These are phyloP conservation scores for Tachyglossus aculeatus DNA, from an alignment of 2,797 vertebrate species.

Conservation along the genomic window DNA sequence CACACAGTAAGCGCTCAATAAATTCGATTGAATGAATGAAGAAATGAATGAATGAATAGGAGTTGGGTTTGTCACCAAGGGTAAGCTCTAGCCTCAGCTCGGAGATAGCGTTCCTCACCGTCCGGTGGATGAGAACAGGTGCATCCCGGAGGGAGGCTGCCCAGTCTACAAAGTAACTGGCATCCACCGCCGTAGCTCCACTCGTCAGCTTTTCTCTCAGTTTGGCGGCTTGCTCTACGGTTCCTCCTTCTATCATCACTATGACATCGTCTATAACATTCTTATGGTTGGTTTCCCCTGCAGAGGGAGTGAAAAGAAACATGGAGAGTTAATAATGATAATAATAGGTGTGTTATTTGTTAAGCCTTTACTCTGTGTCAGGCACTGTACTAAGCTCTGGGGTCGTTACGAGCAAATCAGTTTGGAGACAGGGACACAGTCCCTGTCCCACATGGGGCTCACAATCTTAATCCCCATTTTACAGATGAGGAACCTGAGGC, in stretches of 20 bases:
- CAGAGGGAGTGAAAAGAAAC: conserved; percentile 8
- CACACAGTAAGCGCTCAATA: too few relatives aligned
- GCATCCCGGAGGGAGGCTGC: conserved; percentile 74
- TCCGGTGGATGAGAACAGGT: conserved; percentile 80
- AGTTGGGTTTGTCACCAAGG: too few relatives aligned
- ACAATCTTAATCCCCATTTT: too few relatives aligned
- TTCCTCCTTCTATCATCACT: conserved; percentile 83
- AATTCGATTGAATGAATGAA: too few relatives aligned
- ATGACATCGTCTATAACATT: conserved; percentile 80
- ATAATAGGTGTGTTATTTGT: background rate
- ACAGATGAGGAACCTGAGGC: too few relatives aligned
- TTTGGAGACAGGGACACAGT: too few relatives aligned
- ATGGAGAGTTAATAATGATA: background rate
- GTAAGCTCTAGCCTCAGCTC: background rate
- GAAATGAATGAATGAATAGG: too few relatives aligned
- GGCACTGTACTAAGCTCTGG: too few relatives aligned
- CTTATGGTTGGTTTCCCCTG: conserved; percentile 18
- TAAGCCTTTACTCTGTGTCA: background rate
- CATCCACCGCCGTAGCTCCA: conserved; percentile 64
- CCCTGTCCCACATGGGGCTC: too few relatives aligned
- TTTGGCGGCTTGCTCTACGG: conserved; percentile 57
- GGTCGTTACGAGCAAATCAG: too few relatives aligned
- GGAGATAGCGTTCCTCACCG: conserved; percentile 69
- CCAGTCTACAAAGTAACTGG: conserved; percentile 78
- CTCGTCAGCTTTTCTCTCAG: conserved; percentile 78